A percentile compares a stretch with the other conserved stretches of the same genome.
These are phyloP conservation scores for Anser cygnoides DNA, from an alignment of 2,113 vertebrate genomes.

Conservation along the genomic window DNA sequence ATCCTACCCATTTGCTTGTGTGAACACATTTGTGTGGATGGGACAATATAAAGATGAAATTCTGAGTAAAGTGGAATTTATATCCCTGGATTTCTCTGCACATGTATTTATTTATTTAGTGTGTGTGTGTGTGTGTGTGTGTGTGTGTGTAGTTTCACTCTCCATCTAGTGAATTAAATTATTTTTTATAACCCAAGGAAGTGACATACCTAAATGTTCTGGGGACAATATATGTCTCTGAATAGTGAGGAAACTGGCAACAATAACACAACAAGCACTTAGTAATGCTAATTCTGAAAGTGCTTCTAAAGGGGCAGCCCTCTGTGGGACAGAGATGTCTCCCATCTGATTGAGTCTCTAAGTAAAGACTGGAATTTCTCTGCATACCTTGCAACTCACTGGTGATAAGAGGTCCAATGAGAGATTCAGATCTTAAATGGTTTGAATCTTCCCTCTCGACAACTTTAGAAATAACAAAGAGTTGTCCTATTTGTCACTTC, in stretches of 20 bases:
- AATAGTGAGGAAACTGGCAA: neutral
- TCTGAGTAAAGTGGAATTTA: neutral
- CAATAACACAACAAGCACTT: neutral
- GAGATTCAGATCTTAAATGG: neutral
- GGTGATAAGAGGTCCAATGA: neutral
- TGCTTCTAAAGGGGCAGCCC: neutral
- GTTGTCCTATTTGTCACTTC: neutral
- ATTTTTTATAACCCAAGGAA: neutral
- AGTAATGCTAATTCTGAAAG: neutral
- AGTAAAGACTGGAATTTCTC: neutral
- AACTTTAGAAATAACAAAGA: neutral
- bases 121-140: no score
- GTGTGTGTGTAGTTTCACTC: neutral
- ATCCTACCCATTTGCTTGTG: neutral
- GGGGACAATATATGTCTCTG: neutral
- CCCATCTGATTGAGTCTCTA: neutral
- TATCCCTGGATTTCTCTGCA: neutral
- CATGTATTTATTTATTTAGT: no score
- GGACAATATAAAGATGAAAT: neutral
- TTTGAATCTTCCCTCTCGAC: neutral
- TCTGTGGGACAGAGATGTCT: rapidly evolving
- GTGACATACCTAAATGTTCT: neutral
- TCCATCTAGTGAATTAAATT: neutral
- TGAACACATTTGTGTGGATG: neutral
- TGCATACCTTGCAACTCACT: neutral